Evolutionary conservation across 2,888 invertebrate genomes (phyloP), one percentile per base, ranked within the genome.

Genomic region (Druceiella hillmani): DNA sequence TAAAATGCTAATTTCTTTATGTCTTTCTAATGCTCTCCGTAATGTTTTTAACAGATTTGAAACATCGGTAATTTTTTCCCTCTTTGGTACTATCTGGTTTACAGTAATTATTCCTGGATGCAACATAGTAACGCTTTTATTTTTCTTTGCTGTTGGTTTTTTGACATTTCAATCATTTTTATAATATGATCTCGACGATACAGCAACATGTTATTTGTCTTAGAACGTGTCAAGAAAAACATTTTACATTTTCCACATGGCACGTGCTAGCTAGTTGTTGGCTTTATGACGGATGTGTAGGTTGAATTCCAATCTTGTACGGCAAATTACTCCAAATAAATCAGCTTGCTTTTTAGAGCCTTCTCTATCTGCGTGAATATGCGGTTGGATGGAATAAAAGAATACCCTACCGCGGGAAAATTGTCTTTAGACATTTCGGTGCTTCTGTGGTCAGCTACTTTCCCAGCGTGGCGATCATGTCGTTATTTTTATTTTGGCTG

Each of bases 401-500:
- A 52, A 41, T 55, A 52, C 5, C 55, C 54, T 2, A 44, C 40
- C 10, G 55, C 47, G 3, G 55, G 53, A 37, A 52, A 52, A 13
- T 51, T 36, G 2, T 45, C 29, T 48, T 51, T 13, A 42, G 41
- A 17, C 34, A 36, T 30, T 40, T 45, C n/a, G 46, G 41, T 12
- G 40, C 33, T 34, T 44, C 41, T 2, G 29, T 27, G 6, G 35
- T 22, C 7, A 52, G 39, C 51, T 51, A 55, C 22, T 47, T 47
- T 7, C 46, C 43, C 7, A 50, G 41, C 52, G 53, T 53, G 4
- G 43, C 36, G 11, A 54, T 34, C 45, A 55, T 47, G 10, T 46
- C 50, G 14, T 51, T 39, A 36, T 56, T 56, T 49, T 55, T 56
- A 35, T 56, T 49, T 38, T 50, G 50, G 3, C 55, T 52, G 14